phyloP scores from a whole-genome alignment of 2,113 vertebrate species.

The Octodon degus region DNA sequence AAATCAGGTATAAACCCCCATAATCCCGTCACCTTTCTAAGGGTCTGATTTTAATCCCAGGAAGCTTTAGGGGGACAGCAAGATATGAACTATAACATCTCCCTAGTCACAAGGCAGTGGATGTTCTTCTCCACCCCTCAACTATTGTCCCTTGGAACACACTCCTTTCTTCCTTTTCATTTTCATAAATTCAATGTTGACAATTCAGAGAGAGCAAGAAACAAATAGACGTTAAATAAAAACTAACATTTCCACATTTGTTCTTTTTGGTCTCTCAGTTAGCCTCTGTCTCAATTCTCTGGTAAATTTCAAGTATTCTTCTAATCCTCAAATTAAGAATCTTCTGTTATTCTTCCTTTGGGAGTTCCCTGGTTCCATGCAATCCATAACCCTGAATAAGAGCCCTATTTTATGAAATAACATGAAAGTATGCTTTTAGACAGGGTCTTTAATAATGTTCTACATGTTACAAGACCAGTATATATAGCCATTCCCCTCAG shows the following conservation, averaged over 20 bases:
- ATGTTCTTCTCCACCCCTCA: background rate
- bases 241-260: background rate
- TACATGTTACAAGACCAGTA: background rate
- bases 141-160: background rate
- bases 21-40: background rate
- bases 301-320: constrained; percentile 13
- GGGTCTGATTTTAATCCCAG: background rate
- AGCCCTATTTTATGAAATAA: constrained; percentile 1
- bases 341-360: constrained; percentile 23
- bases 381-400: background rate
- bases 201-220: constrained; percentile 46
- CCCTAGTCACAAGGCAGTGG: background rate
- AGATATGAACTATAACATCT: background rate
- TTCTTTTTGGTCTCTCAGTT: background rate
- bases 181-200: constrained; percentile 48
- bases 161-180: constrained; percentile 16
- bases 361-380: background rate
- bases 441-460: background rate
- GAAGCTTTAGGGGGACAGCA: background rate
- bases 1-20: background rate
- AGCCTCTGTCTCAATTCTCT: constrained; percentile 39
- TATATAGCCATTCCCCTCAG: background rate
- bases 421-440: constrained; percentile 8
- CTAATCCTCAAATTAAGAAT: constrained; percentile 37
- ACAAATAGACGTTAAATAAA: constrained; percentile 3